These are phyloP conservation scores for Amphiprion clarkii DNA, from an alignment of 2,797 vertebrate genomes.

Conservation along the genomic window DNA sequence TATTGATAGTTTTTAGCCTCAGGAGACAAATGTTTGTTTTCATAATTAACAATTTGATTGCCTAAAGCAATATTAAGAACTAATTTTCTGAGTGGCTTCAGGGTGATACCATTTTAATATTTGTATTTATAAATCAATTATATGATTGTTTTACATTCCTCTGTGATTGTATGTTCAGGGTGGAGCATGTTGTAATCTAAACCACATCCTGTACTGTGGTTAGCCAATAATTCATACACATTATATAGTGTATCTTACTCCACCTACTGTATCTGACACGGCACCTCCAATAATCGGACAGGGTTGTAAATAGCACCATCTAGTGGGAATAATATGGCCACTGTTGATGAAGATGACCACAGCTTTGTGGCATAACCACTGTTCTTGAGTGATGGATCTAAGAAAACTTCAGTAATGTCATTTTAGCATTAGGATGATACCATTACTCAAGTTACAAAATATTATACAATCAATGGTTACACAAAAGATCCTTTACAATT, in stretches of 20 bases:
- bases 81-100: constrained; percentile 14
- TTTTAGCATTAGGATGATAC: not conserved
- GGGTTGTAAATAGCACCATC: constrained; percentile 80
- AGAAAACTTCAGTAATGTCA: not conserved
- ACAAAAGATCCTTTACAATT: not conserved
- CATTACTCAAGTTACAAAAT: not conserved
- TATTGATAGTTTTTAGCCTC: constrained; percentile 7
- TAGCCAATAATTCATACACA: constrained; percentile 30
- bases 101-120: not conserved
- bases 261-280: constrained; percentile 19
- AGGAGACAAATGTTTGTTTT: constrained; percentile 2
- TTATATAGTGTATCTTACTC: constrained; percentile 28
- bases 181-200: constrained; percentile 26
- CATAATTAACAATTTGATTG: constrained; percentile 14
- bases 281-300: constrained; percentile 38
- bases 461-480: not conserved
- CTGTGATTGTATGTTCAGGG: constrained; percentile 1
- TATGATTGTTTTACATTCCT: constrained; percentile 18
- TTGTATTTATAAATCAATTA: constrained; percentile 20
- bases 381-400: not conserved
- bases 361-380: not conserved
- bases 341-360: constrained; percentile 18
- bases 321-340: constrained; percentile 69
- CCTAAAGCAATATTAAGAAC: constrained; percentile 10
- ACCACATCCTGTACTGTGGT: constrained; percentile 16